Evolutionary conservation across 2,113 vertebrate species (phyloP).

Genomic region (Anarhynchus alexandrinus): DNA sequence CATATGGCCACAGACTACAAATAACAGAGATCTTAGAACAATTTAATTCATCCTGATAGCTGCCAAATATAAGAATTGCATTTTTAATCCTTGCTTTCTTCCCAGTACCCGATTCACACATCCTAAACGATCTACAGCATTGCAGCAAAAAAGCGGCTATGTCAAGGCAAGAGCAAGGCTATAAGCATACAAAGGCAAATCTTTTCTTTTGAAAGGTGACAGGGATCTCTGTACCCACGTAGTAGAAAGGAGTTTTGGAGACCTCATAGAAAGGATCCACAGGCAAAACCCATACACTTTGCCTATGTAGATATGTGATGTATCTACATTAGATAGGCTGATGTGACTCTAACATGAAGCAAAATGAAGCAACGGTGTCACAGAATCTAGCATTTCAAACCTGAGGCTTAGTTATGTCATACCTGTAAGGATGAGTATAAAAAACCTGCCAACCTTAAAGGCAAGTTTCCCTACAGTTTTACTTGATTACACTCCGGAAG

Average conservation of each 20-base stretch:
- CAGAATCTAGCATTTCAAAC: not conserved
- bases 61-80: not conserved
- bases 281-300: not conserved
- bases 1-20: not conserved
- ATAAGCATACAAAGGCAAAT: not conserved
- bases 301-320: accelerated
- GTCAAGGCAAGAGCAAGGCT: not conserved
- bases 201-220: not conserved
- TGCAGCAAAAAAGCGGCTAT: not conserved
- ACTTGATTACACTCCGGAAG: not conserved
- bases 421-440: not conserved
- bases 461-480: not conserved
- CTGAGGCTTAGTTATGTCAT: not conserved
- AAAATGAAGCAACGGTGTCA: not conserved
- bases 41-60: not conserved
- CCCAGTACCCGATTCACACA: accelerated
- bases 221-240: not conserved
- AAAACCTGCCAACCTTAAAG: not conserved
- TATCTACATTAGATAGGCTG: not conserved
- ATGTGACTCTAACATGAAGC: not conserved
- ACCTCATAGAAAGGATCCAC: not conserved
- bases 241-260: not conserved
- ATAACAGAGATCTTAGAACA: not conserved
- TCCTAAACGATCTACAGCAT: not conserved
- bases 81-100: not conserved